These are phyloP conservation scores for Oscheius sp. DNA, from an alignment of 2,888 invertebrate genomes.

Conservation along the genomic window DNA sequence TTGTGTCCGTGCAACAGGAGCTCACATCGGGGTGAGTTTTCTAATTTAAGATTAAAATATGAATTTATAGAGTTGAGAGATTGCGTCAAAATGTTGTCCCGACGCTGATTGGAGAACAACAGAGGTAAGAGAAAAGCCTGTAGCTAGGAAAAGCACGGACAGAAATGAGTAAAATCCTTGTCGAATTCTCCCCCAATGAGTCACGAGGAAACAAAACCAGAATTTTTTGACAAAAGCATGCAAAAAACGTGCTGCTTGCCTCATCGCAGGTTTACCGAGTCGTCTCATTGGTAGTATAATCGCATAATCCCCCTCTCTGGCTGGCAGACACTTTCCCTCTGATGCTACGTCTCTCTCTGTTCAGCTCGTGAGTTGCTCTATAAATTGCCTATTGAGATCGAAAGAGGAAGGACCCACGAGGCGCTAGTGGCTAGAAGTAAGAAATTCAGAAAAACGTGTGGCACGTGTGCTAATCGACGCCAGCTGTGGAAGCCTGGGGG, in stretches of 20 bases:
- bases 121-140: too few species aligned
- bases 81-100: slow-evolving; percentile 45
- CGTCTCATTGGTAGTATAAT: slow-evolving; percentile 22
- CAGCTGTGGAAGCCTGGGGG: slow-evolving; percentile 11
- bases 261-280: background rate
- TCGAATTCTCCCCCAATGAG: too few species aligned
- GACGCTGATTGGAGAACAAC: slow-evolving; percentile 36
- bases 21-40: slow-evolving; percentile 30
- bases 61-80: slow-evolving; percentile 38
- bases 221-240: background rate
- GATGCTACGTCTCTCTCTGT: slow-evolving; percentile 1
- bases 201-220: background rate
- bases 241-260: slow-evolving; percentile 6
- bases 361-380: background rate
- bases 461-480: slow-evolving; percentile 14
- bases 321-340: background rate
- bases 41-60: background rate
- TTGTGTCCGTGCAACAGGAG: slow-evolving; percentile 49
- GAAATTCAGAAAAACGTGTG: slow-evolving; percentile 6
- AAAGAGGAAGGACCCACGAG: background rate
- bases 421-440: background rate
- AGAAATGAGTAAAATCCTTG: too few species aligned
- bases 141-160: too few species aligned
- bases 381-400: background rate
- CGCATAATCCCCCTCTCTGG: background rate